Evolutionary conservation across 2,888 invertebrate genomes (phyloP).

Genomic region (Leptopilina drosophilae): DNA sequence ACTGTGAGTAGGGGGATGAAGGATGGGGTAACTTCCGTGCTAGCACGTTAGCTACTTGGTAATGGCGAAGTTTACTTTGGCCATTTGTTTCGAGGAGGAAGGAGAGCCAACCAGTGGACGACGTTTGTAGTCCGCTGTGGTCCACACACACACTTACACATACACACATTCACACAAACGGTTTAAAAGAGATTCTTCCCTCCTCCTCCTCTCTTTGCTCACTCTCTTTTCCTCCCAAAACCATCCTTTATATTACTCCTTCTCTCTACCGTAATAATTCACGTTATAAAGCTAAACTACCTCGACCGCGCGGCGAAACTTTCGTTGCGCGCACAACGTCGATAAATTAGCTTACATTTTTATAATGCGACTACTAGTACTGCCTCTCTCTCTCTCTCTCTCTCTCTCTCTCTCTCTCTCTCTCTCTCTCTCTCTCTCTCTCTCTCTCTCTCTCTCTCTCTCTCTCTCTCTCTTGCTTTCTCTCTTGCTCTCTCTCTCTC

Average conservation of each 20-base stretch:
- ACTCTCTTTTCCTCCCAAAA: slow-evolving; percentile 23
- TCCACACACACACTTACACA: slow-evolving; percentile 41
- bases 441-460: too few relatives aligned
- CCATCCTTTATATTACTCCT: slow-evolving; percentile 48
- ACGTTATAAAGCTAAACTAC: slow-evolving; percentile 70
- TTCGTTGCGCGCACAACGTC: slow-evolving; percentile 60
- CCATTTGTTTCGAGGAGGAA: slow-evolving; percentile 71
- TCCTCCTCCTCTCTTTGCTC: slow-evolving; percentile 35
- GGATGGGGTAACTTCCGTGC: slow-evolving; percentile 54
- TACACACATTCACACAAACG: too few relatives aligned
- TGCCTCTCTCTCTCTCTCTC: not conserved
- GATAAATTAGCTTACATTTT: slow-evolving; percentile 67
- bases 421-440: too few relatives aligned
- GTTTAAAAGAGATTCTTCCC: slow-evolving; percentile 33
- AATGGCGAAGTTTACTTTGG: slow-evolving; percentile 76
- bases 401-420: too few relatives aligned
- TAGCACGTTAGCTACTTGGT: slow-evolving; percentile 63
- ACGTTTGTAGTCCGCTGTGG: slow-evolving; percentile 50
- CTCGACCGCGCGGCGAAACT: slow-evolving; percentile 60
- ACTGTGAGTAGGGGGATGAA: too few relatives aligned
- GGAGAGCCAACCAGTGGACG: slow-evolving; percentile 56
- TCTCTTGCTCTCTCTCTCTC: too few relatives aligned
- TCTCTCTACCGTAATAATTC: slow-evolving; percentile 70
- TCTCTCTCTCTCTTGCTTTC: too few relatives aligned
- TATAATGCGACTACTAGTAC: slow-evolving; percentile 62